Conservation (phyloP, 1,140 invertebrate species). For the Caenorhabditis briggsae region DNA sequence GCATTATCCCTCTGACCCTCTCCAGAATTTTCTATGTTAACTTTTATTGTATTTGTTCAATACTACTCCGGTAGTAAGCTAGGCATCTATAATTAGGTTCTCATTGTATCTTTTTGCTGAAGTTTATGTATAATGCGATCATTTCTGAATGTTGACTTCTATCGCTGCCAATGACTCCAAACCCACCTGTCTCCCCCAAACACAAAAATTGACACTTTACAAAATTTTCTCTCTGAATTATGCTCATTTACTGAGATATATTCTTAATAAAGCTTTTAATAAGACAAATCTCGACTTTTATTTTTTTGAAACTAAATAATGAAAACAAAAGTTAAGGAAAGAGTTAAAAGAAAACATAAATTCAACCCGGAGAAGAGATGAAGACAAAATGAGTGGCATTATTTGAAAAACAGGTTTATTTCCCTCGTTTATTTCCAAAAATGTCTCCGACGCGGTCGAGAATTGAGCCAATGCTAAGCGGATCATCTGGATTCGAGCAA, state of each 20-base stretch:
- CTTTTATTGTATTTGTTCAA: slow-evolving; percentile 51
- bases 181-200: neutral
- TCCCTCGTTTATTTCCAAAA: slow-evolving; percentile 65
- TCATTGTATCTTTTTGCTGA: slow-evolving; percentile 27
- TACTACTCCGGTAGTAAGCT: slow-evolving; percentile 50
- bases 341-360: neutral
- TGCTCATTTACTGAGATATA: slow-evolving; percentile 19
- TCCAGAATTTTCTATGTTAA: neutral
- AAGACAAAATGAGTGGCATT: neutral
- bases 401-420: neutral
- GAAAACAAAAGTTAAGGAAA: neutral
- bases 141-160: slow-evolving; percentile 20
- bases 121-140: slow-evolving; percentile 32
- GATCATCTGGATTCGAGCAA: slow-evolving; percentile 74
- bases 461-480: slow-evolving; percentile 70
- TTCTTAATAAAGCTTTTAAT: slow-evolving; percentile 55
- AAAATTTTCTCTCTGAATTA: slow-evolving; percentile 15
- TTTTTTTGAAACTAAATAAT: neutral
- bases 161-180: slow-evolving; percentile 29
- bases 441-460: slow-evolving; percentile 70
- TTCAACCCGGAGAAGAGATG: slow-evolving; percentile 25
- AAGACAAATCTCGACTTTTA: slow-evolving; percentile 10
- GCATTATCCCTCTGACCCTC: slow-evolving; percentile 4
- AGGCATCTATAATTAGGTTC: slow-evolving; percentile 53
- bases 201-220: slow-evolving; percentile 8